A percentile compares a stretch with the other conserved stretches of the same genome.
These are phyloP conservation scores for Antheraea pernyi DNA, from an alignment of 1,140 invertebrate species.

Conservation along the genomic window DNA sequence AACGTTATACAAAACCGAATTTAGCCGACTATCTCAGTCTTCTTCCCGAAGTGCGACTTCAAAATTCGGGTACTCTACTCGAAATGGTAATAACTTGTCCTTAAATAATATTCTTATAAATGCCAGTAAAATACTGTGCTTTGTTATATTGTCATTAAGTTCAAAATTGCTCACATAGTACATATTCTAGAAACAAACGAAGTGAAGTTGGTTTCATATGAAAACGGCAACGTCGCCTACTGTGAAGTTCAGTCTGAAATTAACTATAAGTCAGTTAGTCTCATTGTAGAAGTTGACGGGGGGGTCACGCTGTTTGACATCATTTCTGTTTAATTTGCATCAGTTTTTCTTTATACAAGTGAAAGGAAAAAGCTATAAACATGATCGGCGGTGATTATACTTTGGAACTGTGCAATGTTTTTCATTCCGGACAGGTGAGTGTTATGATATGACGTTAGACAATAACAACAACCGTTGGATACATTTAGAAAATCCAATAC, in stretches of 20 bases:
- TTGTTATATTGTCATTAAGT: background rate
- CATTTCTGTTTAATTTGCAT: slow-evolving; percentile 4
- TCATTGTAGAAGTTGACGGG: slow-evolving; percentile 21
- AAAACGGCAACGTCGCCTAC: slow-evolving; percentile 54
- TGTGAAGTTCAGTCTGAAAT: slow-evolving; percentile 47
- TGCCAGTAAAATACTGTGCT: background rate
- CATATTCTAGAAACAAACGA: slow-evolving; percentile 26
- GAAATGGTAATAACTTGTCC: background rate
- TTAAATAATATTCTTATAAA: background rate
- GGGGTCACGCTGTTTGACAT: slow-evolving; percentile 39
- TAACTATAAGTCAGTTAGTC: slow-evolving; percentile 47
- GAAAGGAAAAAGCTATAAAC: slow-evolving; percentile 29
- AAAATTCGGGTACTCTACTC: too few relatives aligned
- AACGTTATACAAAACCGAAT: too few relatives aligned
- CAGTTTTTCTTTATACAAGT: slow-evolving; percentile 2
- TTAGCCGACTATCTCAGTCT: too few relatives aligned
- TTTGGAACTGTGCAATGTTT: slow-evolving; percentile 92
- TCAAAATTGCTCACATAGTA: background rate
- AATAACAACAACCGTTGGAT: background rate
- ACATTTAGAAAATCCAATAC: background rate
- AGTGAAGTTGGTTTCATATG: slow-evolving; percentile 47
- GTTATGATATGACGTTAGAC: slow-evolving; percentile 4
- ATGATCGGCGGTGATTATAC: slow-evolving; percentile 92
- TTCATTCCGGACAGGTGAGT: slow-evolving; percentile 91
- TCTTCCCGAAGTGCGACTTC: too few relatives aligned